These are phyloP conservation scores for Macrosiphum euphorbiae DNA, from an alignment of 2,888 invertebrate species.

Conservation along the genomic window DNA sequence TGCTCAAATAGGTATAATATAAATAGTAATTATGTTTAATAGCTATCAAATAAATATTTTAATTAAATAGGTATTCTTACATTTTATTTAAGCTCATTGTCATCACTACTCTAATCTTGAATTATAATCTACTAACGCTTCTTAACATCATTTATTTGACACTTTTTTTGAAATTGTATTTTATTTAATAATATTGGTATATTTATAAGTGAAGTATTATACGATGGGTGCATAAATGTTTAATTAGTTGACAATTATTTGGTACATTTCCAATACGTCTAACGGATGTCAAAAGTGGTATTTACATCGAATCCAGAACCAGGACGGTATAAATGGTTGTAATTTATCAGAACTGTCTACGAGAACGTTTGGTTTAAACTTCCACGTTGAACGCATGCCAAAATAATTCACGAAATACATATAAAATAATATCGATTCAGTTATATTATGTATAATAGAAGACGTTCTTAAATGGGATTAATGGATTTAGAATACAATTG, in stretches of 20 bases:
- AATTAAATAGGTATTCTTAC: neutral
- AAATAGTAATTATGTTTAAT: neutral
- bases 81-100: neutral
- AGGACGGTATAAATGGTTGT: constrained; percentile 29
- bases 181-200: neutral
- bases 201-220: neutral
- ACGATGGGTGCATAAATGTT: neutral
- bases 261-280: constrained; percentile 53
- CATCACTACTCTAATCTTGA: neutral
- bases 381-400: constrained; percentile 41
- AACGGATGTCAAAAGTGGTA: constrained; percentile 42
- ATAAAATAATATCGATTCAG: constrained; percentile 37
- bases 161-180: neutral
- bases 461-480: neutral
- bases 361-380: constrained; percentile 21
- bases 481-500: neutral
- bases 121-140: neutral
- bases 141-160: neutral
- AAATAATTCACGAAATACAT: constrained; percentile 22
- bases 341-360: constrained; percentile 57
- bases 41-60: neutral
- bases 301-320: constrained; percentile 54
- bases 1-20: neutral
- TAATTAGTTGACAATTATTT: constrained; percentile 55
- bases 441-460: neutral